Base-by-base conservation (phyloP, 1,140 invertebrate genomes). In the Drosophila pachea region DNA sequence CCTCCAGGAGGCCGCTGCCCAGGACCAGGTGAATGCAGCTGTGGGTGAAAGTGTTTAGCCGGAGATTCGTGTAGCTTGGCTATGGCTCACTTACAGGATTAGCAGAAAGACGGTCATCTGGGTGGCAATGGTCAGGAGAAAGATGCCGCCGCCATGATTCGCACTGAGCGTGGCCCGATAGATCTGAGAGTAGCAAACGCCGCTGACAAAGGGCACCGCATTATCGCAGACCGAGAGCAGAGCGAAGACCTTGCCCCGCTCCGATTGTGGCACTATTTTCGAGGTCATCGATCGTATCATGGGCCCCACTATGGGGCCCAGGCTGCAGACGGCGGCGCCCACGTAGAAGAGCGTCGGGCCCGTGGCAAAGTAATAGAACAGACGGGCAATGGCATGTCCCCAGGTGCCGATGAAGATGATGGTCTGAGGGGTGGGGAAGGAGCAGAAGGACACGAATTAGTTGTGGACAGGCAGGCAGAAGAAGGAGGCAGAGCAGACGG, bases 211-310 rank as follows among this genome's bases (percentile, higher is more conserved):
- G 1, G 93, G 93, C 7, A 95, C 92, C 0, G 94, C 93, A 76
- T 94, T 95, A 77, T 95, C 94, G 70, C 93, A 94, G 2, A 94
- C 94, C 0, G 94, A 93, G 5, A 95, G 88, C 47, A 95, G 89
- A 0, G 94, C 93, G 76, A 94, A 95, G 4, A 94, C 91, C 86
- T 94, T 95, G 92, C 94, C 94, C 91, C 94, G 91, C 88, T 95
- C 94, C 32, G 91, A 90, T 4, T 90, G 68, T 2, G 92, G 90
- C 14, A 95, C 91, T 4, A 94, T 89, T 90, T 95, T 95, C 0
- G 94, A 95, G 7, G 92, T 92, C 91, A 95, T 94, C 4, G 95
- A 94, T 43, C 94, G 90, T 42, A 95, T 90, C 40, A 94, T 92
- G 7, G 94, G 94, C 0, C 93, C 94, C 0, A 94, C 93, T 42